A percentile compares a stretch with the other conserved stretches of the same genome.
Conservation (phyloP, 2,888 invertebrate genomes). For the Oxyteleia sp. region DNA sequence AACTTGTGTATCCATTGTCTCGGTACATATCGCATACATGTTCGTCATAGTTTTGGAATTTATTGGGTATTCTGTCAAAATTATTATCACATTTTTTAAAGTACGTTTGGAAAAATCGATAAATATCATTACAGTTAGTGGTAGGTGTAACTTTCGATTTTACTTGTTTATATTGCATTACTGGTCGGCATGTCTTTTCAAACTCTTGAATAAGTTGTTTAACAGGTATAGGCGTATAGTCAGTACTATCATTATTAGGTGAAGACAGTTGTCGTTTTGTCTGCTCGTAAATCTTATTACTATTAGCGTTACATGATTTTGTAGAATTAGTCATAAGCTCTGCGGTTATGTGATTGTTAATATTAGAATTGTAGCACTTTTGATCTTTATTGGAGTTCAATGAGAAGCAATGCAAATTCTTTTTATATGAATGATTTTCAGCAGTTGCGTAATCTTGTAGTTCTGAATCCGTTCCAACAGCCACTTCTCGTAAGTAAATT, state of each 20-base stretch:
- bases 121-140: constrained; percentile 83
- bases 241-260: constrained; percentile 77
- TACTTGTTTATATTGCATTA: constrained; percentile 89
- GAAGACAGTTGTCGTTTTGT: too few relatives aligned
- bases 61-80: constrained; percentile 42
- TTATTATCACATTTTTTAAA: constrained; percentile 76
- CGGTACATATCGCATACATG: constrained; percentile 54
- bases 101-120: constrained; percentile 84
- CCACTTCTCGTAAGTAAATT: constrained; percentile 84
- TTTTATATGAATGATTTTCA: constrained; percentile 71
- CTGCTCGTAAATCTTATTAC: constrained; percentile 35
- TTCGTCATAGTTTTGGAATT: constrained; percentile 43
- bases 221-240: constrained; percentile 87
- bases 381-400: constrained; percentile 69
- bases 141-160: constrained; percentile 82
- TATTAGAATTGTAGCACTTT: constrained; percentile 18
- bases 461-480: constrained; percentile 84
- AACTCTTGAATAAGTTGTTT: constrained; percentile 89
- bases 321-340: constrained; percentile 59
- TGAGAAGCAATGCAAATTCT: constrained; percentile 79
- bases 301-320: constrained; percentile 40
- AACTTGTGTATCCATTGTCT: constrained; percentile 70
- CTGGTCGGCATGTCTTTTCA: constrained; percentile 90
- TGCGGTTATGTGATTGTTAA: constrained; percentile 61
- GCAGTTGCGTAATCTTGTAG: constrained; percentile 69